These are phyloP conservation scores for Mandrillus leucophaeus DNA, from an alignment of 2,113 vertebrate species.

Conservation along the genomic window DNA sequence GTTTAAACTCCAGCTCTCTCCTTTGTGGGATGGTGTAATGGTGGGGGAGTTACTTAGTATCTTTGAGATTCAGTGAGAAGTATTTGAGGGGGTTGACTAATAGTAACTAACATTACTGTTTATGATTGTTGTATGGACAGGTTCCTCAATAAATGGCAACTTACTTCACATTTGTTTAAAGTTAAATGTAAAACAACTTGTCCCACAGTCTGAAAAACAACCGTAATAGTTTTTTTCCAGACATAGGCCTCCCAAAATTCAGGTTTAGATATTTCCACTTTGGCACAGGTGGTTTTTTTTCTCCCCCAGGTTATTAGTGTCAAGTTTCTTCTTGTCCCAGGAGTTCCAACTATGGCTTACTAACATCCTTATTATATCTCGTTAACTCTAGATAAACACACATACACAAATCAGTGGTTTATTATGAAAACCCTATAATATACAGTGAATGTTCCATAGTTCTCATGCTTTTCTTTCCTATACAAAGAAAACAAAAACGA, in stretches of 20 bases:
- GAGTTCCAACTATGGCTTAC: constrained; percentile 49
- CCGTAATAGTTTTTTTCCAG: constrained; percentile 5
- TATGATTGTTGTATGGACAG: neutral
- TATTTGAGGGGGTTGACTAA: neutral
- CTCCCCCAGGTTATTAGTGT: constrained; percentile 69
- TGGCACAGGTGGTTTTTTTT: constrained; percentile 68
- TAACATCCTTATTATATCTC: constrained; percentile 42
- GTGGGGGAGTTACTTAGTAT: neutral
- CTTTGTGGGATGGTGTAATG: neutral
- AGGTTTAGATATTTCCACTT: constrained; percentile 56
- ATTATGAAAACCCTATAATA: constrained; percentile 38
- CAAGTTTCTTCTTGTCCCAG: constrained; percentile 70
- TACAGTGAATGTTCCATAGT: neutral
- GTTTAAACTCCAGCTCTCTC: constrained; percentile 22
- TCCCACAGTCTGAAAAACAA: neutral
- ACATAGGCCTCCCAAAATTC: constrained; percentile 1
- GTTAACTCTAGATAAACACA: constrained; percentile 57
- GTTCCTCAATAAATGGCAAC: constrained; percentile 4
- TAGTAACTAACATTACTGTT: neutral
- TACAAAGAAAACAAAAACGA: constrained; percentile 46
- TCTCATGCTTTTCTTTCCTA: constrained; percentile 55
- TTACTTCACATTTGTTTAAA: constrained; percentile 26
- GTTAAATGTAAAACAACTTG: constrained; percentile 43
- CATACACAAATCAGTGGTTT: constrained; percentile 12
- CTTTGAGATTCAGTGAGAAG: neutral